Evolutionary conservation across 2,113 vertebrate genomes (phyloP).

Genomic region (Ahaetulla prasina): DNA sequence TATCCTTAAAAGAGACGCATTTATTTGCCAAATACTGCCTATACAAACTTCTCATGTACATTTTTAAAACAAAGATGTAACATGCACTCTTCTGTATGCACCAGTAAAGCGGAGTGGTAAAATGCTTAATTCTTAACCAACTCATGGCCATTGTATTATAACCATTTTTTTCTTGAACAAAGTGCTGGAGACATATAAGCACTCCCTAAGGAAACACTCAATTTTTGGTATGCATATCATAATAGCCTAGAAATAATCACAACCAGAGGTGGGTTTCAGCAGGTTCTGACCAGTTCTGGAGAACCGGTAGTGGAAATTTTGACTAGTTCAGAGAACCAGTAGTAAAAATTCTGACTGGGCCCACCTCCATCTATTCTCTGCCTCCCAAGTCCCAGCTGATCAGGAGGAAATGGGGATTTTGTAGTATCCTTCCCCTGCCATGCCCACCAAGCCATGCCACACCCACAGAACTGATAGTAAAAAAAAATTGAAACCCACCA

Average conservation of each 20-base stretch:
- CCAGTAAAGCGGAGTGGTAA: background rate
- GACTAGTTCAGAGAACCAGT: too few relatives aligned
- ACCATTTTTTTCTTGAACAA: background rate
- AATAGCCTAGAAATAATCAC: background rate
- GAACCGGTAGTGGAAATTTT: too few relatives aligned
- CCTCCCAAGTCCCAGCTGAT: too few relatives aligned
- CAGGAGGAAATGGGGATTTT: too few relatives aligned
- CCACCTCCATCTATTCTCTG: too few relatives aligned
- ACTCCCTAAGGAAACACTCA: background rate
- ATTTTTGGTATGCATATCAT: background rate
- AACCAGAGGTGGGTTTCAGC: too few relatives aligned
- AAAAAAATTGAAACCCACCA: too few relatives aligned
- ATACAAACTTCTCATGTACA: background rate
- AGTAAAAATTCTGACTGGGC: too few relatives aligned
- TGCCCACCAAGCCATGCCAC: too few relatives aligned
- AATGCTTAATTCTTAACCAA: background rate
- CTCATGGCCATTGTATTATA: background rate
- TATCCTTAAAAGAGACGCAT: background rate
- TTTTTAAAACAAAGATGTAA: background rate
- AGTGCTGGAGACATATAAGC: background rate
- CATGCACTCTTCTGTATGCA: background rate
- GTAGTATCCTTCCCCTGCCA: too few relatives aligned
- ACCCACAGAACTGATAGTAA: too few relatives aligned
- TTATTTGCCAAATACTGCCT: background rate
- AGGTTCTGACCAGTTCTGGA: too few relatives aligned